These are phyloP conservation scores for Pyralis farinalis DNA, from an alignment of 2,888 invertebrate species.

Conservation along the genomic window DNA sequence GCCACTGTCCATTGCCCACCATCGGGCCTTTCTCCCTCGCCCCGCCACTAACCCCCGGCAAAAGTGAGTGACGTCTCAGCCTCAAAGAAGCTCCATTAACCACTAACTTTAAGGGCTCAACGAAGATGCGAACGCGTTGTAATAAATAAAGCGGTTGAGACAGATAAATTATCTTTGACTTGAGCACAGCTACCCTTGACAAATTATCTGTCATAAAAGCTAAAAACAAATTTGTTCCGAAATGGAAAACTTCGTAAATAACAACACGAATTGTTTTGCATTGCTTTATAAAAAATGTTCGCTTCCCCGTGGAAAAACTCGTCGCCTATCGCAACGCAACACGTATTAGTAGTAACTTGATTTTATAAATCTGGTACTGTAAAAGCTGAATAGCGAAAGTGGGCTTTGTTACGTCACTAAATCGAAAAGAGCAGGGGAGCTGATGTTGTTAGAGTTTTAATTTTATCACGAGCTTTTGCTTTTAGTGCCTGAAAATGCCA, in stretches of 20 bases:
- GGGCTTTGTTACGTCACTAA: constrained; percentile 42
- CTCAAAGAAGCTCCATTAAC: constrained; percentile 73
- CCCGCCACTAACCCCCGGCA: constrained; percentile 18
- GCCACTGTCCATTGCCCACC: constrained; percentile 20
- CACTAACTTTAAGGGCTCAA: constrained; percentile 71
- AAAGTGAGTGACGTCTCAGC: constrained; percentile 59
- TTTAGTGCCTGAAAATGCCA: constrained; percentile 60
- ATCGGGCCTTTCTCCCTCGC: constrained; percentile 17
- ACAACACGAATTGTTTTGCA: constrained; percentile 50
- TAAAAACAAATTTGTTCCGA: constrained; percentile 73
- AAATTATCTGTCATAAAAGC: constrained; percentile 77
- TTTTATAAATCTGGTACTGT: constrained; percentile 41
- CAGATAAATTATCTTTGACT: constrained; percentile 80
- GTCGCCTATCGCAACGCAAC: constrained; percentile 14
- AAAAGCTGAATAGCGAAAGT: constrained; percentile 38
- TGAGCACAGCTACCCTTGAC: constrained; percentile 69
- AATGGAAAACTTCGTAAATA: constrained; percentile 66
- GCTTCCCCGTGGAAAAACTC: constrained; percentile 6
- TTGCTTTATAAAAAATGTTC: constrained; percentile 33
- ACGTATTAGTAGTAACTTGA: constrained; percentile 24
- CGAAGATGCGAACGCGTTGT: constrained; percentile 69
- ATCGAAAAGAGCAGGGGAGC: constrained; percentile 51
- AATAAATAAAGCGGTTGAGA: constrained; percentile 78
- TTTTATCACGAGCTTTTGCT: constrained; percentile 65
- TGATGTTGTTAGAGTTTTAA: constrained; percentile 71